Evolutionary conservation across 1,140 invertebrate species (phyloP).

Genomic region (Drosophila baimaii): DNA sequence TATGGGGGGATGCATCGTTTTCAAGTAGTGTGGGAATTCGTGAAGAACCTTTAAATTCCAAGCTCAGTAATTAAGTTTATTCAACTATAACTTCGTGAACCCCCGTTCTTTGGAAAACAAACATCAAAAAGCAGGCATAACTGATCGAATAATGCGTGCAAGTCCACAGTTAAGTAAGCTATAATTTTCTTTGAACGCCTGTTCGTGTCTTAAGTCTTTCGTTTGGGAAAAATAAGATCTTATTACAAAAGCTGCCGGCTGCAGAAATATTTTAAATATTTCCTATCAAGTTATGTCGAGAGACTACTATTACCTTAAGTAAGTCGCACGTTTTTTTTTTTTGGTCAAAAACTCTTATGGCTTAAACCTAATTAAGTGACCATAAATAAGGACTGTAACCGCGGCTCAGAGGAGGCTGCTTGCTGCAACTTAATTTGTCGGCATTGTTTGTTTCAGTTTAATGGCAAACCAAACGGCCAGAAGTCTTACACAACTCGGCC

Average conservation of each 20-base stretch:
- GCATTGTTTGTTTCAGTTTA: conserved; percentile 45
- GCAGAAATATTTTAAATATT: conserved; percentile 40
- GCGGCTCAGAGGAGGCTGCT: not conserved
- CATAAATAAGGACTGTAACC: conserved; percentile 36
- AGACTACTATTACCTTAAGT: conserved; percentile 17
- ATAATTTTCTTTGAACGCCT: conserved; percentile 51
- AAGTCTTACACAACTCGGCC: conserved; percentile 55
- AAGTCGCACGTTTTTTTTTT: conserved; percentile 49
- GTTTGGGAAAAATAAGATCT: no score
- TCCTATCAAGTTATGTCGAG: not conserved
- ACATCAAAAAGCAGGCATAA: conserved; percentile 30
- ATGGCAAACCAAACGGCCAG: conserved; percentile 24
- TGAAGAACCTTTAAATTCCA: conserved; percentile 29
- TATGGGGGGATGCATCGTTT: conserved; percentile 27
- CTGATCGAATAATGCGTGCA: conserved; percentile 62
- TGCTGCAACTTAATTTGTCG: conserved; percentile 42
- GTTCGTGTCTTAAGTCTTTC: conserved; percentile 75
- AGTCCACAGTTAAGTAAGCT: conserved; percentile 30
- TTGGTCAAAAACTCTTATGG: conserved; percentile 23
- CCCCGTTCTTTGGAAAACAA: conserved; percentile 10
- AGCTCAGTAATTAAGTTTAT: conserved; percentile 28
- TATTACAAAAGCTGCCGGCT: no score
- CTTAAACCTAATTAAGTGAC: conserved; percentile 57
- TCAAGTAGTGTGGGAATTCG: conserved; percentile 36
- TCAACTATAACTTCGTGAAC: not conserved